These are phyloP conservation scores for Pseudopodoces humilis DNA, from an alignment of 2,113 vertebrate species.

Conservation along the genomic window DNA sequence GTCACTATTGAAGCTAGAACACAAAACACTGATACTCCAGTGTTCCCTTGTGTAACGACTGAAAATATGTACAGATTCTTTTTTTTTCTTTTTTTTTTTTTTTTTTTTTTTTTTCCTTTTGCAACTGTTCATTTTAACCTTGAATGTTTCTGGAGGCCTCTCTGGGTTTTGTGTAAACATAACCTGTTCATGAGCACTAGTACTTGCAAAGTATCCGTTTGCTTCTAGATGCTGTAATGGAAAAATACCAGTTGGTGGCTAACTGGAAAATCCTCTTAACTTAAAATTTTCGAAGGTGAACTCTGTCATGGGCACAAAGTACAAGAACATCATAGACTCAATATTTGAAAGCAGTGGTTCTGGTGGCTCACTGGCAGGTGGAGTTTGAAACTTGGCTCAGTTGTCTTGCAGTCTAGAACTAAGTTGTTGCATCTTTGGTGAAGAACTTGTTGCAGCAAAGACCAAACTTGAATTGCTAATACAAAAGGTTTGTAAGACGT, in stretches of 20 bases:
- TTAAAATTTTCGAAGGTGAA: constrained; percentile 14
- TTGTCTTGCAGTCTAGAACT: background rate
- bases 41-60: constrained; percentile 52
- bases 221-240: constrained; percentile 59
- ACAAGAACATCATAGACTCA: background rate
- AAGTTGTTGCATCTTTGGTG: background rate
- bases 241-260: constrained; percentile 21
- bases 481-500: background rate
- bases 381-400: background rate
- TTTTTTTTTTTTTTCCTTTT: background rate
- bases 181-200: constrained; percentile 51
- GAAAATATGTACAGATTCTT: constrained; percentile 62
- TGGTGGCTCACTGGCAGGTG: constrained; percentile 9
- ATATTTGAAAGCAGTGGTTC: constrained; percentile 11
- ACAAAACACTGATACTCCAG: constrained; percentile 12
- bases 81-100: background rate
- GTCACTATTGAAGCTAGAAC: constrained; percentile 29
- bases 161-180: constrained; percentile 59
- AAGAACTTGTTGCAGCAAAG: background rate
- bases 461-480: background rate
- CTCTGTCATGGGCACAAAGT: background rate
- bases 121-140: constrained; percentile 53
- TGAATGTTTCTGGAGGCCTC: constrained; percentile 65
- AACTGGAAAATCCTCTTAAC: constrained; percentile 33
- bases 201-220: background rate